phyloP scores from a whole-genome alignment of 2,113 vertebrate genomes.

The Caracal caracal region DNA sequence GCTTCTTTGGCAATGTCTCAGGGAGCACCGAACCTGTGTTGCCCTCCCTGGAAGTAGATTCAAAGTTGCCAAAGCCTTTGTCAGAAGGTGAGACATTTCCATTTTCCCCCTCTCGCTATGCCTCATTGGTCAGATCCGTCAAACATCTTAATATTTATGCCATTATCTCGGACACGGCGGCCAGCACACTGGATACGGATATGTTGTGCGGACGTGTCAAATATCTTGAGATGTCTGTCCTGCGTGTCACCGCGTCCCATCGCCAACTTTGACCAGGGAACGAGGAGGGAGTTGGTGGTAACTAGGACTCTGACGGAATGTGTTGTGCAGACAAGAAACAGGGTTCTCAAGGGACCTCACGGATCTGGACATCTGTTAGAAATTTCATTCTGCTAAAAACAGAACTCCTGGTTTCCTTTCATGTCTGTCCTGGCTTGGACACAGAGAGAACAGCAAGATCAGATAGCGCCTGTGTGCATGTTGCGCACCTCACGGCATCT shows the following conservation, averaged over 20 bases:
- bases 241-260: background rate
- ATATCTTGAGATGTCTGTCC: accelerated
- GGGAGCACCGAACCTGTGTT: too few species aligned
- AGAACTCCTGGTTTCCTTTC: background rate
- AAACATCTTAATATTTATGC: background rate
- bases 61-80: background rate
- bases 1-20: background rate
- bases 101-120: background rate
- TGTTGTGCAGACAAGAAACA: background rate
- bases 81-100: background rate
- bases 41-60: background rate
- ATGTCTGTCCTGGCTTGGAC: background rate
- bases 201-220: background rate
- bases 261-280: background rate
- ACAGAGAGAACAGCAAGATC: background rate
- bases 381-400: background rate
- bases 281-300: background rate
- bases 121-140: background rate
- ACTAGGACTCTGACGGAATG: background rate
- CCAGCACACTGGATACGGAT: background rate
- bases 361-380: background rate
- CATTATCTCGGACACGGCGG: background rate
- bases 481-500: too few species aligned
- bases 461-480: accelerated
- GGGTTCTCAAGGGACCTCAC: background rate